Evolutionary conservation across 2,113 vertebrate genomes (phyloP).

Genomic region (Jaculus jaculus): DNA sequence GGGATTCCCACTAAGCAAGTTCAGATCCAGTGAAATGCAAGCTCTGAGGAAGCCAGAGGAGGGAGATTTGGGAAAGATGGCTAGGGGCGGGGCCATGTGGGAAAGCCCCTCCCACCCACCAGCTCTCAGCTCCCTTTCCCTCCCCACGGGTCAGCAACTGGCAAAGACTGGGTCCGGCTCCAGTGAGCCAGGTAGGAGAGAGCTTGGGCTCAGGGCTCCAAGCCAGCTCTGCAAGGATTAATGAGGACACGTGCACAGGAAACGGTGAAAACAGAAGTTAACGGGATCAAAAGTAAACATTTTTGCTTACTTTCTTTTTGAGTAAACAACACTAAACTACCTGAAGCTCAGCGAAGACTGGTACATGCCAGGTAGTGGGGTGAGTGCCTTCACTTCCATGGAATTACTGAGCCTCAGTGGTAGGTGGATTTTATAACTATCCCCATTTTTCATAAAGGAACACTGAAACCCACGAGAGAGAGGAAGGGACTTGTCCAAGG

Average conservation of each 20-base stretch:
- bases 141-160: neutral
- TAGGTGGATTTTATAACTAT: neutral
- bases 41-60: neutral
- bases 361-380: rapidly evolving
- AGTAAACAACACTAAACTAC: neutral
- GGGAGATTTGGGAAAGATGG: neutral
- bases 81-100: neutral
- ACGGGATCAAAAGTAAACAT: neutral
- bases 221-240: neutral
- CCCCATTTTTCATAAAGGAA: neutral
- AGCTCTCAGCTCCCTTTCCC: neutral
- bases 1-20: neutral
- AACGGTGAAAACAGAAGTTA: neutral
- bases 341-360: neutral
- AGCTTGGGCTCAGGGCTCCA: neutral
- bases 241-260: neutral
- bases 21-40: neutral
- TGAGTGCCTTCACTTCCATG: neutral
- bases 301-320: neutral
- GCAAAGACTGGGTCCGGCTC: neutral
- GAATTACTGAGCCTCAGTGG: neutral
- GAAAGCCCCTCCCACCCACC: neutral
- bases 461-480: neutral
- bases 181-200: neutral
- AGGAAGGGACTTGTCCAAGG: neutral